Evolutionary conservation across 2,888 invertebrate genomes (phyloP).

Genomic region (Nephrocerus scutellatus): DNA sequence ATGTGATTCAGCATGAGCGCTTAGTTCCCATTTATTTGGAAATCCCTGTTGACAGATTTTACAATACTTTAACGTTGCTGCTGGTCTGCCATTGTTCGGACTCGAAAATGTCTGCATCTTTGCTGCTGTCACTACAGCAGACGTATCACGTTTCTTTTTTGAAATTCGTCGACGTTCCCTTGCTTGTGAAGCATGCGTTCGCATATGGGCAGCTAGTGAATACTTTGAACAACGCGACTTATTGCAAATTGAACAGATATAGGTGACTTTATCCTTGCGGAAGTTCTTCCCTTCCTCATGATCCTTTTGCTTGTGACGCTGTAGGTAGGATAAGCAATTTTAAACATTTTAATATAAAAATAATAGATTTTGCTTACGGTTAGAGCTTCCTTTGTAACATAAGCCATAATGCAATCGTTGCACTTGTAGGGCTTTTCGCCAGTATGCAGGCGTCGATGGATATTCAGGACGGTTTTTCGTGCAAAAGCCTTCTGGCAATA

Average conservation of each 20-base stretch:
- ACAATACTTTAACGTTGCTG: conserved; percentile 12
- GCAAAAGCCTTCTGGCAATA: conserved; percentile 24
- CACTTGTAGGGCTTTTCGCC: conserved; percentile 26
- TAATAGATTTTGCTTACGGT: conserved; percentile 14
- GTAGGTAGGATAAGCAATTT: neutral
- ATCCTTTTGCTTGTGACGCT: conserved; percentile 23
- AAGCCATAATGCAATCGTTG: conserved; percentile 19
- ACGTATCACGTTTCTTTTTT: conserved; percentile 11
- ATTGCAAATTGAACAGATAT: conserved; percentile 22
- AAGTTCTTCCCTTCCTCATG: conserved; percentile 19
- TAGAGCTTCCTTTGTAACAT: conserved; percentile 23
- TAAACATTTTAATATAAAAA: neutral
- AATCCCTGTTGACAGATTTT: conserved; percentile 24
- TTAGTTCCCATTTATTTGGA: conserved; percentile 22
- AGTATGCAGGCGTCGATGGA: conserved; percentile 23
- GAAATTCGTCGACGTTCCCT: conserved; percentile 9
- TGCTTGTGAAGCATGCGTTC: conserved; percentile 15
- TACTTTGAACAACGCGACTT: conserved; percentile 21
- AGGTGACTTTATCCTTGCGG: conserved; percentile 18
- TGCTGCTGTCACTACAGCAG: neutral
- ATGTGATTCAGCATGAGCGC: conserved; percentile 20
- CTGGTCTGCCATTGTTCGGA: neutral
- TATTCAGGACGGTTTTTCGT: conserved; percentile 22
- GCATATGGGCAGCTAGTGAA: conserved; percentile 22
- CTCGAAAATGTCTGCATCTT: too few relatives aligned